phyloP scores from a whole-genome alignment of 2,113 vertebrate genomes.

The Ondatra zibethicus region DNA sequence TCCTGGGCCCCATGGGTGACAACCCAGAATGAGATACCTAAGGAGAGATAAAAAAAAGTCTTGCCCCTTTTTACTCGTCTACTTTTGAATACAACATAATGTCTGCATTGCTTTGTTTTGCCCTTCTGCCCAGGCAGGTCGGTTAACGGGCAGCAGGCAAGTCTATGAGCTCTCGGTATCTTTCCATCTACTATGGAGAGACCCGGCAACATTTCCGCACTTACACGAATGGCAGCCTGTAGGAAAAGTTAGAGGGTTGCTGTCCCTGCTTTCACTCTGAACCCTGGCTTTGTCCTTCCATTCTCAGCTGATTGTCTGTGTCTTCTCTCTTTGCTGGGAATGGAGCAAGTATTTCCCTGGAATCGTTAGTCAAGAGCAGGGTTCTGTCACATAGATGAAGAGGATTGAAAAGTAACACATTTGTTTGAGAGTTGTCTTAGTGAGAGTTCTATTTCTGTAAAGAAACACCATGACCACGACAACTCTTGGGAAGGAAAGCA shows the following conservation, averaged over 20 bases:
- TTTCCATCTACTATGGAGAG: background rate
- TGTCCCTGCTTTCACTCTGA: background rate
- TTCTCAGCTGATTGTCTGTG: background rate
- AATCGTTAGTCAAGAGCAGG: background rate
- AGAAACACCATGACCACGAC: background rate
- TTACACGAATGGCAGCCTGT: background rate
- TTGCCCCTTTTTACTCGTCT: background rate
- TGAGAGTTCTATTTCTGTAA: background rate
- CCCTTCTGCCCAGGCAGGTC: background rate
- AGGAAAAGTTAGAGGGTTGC: background rate
- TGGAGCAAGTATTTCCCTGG: background rate
- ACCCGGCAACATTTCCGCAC: background rate
- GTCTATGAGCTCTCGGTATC: background rate
- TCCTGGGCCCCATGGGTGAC: background rate
- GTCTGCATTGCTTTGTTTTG: background rate
- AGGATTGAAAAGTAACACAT: conserved; percentile 16
- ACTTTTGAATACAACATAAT: conserved; percentile 17
- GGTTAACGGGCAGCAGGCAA: background rate
- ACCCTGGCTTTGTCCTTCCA: background rate
- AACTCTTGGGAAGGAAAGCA: background rate
- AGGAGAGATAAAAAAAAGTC: background rate
- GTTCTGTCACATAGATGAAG: background rate
- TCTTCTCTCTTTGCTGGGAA: background rate
- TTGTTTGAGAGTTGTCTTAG: background rate
- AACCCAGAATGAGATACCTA: background rate